phyloP scores from a whole-genome alignment of 2,797 vertebrate genomes.

The Mastacembelus armatus region DNA sequence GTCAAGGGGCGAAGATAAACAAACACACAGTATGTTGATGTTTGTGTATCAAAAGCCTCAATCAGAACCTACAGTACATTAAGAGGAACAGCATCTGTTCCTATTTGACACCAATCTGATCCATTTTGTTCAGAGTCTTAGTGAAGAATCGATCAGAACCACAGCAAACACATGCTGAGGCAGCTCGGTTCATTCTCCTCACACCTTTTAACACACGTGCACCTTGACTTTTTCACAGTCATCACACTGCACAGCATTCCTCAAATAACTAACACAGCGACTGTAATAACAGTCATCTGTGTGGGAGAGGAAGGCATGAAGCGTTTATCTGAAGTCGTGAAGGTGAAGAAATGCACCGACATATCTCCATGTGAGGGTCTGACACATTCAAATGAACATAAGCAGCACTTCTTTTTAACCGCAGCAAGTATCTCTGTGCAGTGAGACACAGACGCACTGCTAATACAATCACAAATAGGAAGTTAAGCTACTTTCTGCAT shows the following conservation, averaged over 20 bases:
- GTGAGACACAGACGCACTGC: no score
- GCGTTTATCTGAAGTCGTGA: conserved; percentile 1
- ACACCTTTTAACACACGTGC: conserved; percentile 3
- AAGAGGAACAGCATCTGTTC: not conserved
- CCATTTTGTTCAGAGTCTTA: not conserved
- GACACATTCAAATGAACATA: conserved; percentile 27
- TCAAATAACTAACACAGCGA: conserved; percentile 8
- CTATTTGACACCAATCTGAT: not conserved
- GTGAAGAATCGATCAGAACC: not conserved
- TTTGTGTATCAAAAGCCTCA: conserved; percentile 1
- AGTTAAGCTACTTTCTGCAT: no score
- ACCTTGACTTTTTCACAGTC: not conserved
- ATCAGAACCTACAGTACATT: conserved; percentile 21
- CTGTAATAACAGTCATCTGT: conserved; percentile 28
- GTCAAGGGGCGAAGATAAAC: not conserved
- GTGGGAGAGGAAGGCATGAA: conserved; percentile 6
- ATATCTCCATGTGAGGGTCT: conserved; percentile 23
- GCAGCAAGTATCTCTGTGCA: no score
- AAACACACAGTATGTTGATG: not conserved
- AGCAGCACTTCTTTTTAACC: conserved; percentile 26
- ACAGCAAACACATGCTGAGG: not conserved
- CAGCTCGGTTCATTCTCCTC: not conserved
- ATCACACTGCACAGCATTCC: not conserved
- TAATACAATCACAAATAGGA: no score
- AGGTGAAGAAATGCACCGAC: conserved; percentile 35